These are phyloP conservation scores for Cygnus buccinator DNA, from an alignment of 2,113 vertebrate genomes.

Conservation along the genomic window DNA sequence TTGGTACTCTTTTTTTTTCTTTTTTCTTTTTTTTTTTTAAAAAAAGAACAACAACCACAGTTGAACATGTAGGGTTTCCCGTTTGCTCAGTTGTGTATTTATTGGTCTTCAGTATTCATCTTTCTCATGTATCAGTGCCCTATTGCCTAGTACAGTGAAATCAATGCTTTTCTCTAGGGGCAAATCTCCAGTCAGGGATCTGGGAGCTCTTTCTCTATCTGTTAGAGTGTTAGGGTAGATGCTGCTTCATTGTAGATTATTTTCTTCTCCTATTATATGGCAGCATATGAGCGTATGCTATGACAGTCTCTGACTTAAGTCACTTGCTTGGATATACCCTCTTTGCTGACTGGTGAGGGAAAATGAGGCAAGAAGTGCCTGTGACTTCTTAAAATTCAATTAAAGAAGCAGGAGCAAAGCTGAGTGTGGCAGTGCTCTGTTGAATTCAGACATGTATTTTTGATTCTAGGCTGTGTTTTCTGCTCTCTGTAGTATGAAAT, in stretches of 20 bases:
- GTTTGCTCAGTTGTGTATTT: not conserved
- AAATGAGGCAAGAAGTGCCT: not conserved
- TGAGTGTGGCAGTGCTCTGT: accelerated
- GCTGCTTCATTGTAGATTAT: not conserved
- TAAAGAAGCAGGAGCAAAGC: not conserved
- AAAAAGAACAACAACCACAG: not conserved
- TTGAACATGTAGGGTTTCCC: accelerated
- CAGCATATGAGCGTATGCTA: not conserved
- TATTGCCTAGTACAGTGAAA: not conserved
- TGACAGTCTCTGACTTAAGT: not conserved
- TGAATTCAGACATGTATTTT: not conserved
- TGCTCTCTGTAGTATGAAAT: not conserved
- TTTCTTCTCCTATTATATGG: not conserved
- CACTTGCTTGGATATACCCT: not conserved
- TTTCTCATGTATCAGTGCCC: not conserved
- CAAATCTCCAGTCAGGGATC: not conserved
- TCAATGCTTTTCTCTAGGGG: not conserved
- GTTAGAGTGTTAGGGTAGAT: not conserved
- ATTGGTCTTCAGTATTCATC: not conserved
- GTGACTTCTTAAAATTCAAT: not conserved
- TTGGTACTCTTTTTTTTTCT: not conserved
- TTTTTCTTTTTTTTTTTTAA: too few species aligned
- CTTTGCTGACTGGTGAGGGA: not conserved
- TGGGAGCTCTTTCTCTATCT: not conserved
- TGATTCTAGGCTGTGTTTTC: not conserved